phyloP scores from a whole-genome alignment of 2,113 vertebrate genomes.

The Gyps fulvus region DNA sequence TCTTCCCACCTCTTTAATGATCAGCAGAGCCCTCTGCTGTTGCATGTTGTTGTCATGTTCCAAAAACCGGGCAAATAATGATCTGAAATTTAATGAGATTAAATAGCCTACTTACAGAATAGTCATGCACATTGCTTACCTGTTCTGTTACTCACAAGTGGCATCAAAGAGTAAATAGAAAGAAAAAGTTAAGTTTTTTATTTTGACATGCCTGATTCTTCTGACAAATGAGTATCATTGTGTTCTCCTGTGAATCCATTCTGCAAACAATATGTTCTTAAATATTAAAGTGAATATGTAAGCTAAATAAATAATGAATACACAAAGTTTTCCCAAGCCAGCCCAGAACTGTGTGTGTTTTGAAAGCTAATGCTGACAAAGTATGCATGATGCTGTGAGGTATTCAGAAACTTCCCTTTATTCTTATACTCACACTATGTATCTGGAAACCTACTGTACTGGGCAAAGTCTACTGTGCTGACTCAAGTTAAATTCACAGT shows the following conservation, averaged over 20 bases:
- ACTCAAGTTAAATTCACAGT: slow-evolving; percentile 43
- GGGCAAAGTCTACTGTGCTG: background rate
- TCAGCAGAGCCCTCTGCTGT: background rate
- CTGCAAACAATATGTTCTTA: background rate
- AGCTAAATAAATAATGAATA: background rate
- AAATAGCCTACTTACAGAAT: background rate
- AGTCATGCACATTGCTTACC: background rate
- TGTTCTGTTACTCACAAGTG: background rate
- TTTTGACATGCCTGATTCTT: background rate
- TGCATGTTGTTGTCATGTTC: background rate
- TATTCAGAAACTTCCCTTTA: background rate
- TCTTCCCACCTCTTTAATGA: background rate
- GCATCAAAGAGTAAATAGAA: background rate
- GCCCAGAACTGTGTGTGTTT: background rate
- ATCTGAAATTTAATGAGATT: background rate
- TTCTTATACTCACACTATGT: background rate
- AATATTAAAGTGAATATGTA: background rate
- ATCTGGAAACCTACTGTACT: background rate
- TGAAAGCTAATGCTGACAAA: background rate
- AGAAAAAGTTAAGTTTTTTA: background rate
- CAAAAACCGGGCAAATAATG: background rate
- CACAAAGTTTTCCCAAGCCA: background rate
- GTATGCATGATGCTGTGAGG: background rate
- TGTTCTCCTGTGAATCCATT: background rate
- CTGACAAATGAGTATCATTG: background rate